Conservation (phyloP, 2,888 invertebrate genomes). For the Pseudococcus jackbeardsleyi region DNA sequence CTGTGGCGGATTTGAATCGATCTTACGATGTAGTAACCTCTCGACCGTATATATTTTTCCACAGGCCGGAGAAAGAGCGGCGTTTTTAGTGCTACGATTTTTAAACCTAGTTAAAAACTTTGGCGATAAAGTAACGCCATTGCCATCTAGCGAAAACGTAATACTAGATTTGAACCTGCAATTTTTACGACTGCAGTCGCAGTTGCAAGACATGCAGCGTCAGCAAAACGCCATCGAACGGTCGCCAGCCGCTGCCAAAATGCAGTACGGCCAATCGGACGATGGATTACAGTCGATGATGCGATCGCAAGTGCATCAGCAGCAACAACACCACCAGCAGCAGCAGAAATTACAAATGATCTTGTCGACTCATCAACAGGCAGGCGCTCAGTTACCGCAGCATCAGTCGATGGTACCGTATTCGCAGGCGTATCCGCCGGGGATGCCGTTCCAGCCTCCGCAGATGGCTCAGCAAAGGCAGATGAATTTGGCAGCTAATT, state of each 20-base stretch:
- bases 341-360: slow-evolving; percentile 58
- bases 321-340: background rate
- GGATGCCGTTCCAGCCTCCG: slow-evolving; percentile 48
- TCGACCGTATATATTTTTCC: slow-evolving; percentile 46
- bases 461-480: slow-evolving; percentile 23
- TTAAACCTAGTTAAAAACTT: slow-evolving; percentile 55
- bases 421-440: slow-evolving; percentile 34
- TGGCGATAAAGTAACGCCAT: slow-evolving; percentile 46
- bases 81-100: slow-evolving; percentile 57
- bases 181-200: slow-evolving; percentile 45
- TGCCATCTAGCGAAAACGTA: slow-evolving; percentile 38
- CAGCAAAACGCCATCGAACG: slow-evolving; percentile 29
- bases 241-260: background rate
- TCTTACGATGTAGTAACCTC: background rate
- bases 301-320: background rate
- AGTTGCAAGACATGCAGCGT: slow-evolving; percentile 53
- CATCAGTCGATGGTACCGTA: background rate
- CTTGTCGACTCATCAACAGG: slow-evolving; percentile 10
- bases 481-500: slow-evolving; percentile 50
- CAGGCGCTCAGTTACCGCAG: slow-evolving; percentile 29
- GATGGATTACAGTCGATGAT: background rate
- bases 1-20: slow-evolving; percentile 3
- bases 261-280: background rate
- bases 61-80: slow-evolving; percentile 59
- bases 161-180: slow-evolving; percentile 55